phyloP scores from a whole-genome alignment of 2,113 vertebrate species.

The Sylvietta virens region DNA sequence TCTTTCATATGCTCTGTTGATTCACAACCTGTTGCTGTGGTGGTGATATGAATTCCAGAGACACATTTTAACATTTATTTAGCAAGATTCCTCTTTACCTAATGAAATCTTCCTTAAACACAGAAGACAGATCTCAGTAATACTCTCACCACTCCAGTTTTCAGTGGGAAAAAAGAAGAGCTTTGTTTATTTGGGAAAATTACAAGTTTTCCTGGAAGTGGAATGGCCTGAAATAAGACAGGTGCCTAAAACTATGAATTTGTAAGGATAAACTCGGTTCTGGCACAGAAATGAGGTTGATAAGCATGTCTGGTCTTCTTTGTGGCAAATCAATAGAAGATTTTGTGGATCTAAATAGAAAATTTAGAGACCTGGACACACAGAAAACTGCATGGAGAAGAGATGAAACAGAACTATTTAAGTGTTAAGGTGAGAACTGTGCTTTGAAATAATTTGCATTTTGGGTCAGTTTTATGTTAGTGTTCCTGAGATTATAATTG shows the following conservation, averaged over 20 bases:
- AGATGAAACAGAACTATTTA: background rate
- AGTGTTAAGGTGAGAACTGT: background rate
- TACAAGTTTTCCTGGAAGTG: background rate
- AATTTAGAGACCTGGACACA: background rate
- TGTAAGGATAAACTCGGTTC: background rate
- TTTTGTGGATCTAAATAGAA: background rate
- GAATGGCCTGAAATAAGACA: background rate
- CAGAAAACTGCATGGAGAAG: background rate
- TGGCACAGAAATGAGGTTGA: background rate
- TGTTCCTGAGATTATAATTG: background rate
- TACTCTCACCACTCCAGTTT: background rate
- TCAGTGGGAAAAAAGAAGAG: background rate
- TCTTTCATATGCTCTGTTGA: background rate
- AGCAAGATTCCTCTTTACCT: background rate
- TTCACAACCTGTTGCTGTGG: background rate
- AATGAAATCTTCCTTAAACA: background rate
- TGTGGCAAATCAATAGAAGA: background rate
- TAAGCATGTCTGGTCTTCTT: background rate
- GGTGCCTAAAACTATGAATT: background rate
- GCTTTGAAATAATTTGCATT: background rate
- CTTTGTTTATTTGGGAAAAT: background rate
- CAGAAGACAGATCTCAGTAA: background rate
- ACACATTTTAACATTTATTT: background rate
- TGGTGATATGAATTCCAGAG: background rate
- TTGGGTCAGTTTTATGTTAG: background rate